Conservation (phyloP, 2,888 invertebrate genomes). For the Tachina grossa region DNA sequence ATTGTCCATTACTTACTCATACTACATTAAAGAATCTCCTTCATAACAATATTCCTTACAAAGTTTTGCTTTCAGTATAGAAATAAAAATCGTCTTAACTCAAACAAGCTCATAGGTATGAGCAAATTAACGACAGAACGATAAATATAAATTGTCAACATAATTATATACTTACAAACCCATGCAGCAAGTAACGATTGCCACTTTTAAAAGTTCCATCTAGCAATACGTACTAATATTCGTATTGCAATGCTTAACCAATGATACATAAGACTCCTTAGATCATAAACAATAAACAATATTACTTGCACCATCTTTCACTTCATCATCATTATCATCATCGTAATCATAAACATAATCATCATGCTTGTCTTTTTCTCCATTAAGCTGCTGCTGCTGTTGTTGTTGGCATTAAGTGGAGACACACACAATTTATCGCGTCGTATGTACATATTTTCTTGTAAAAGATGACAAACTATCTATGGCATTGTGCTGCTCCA, state of each 20-base stretch:
- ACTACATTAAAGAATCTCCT: too few species aligned
- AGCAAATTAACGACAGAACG: background rate
- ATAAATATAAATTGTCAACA: slow-evolving; percentile 47
- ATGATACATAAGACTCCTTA: background rate
- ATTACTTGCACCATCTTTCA: slow-evolving; percentile 36
- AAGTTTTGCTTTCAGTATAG: too few species aligned
- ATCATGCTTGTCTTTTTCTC: slow-evolving; percentile 2
- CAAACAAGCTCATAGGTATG: background rate
- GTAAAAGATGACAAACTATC: slow-evolving; percentile 60
- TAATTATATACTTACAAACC: background rate
- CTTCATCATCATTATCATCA: slow-evolving; percentile 25
- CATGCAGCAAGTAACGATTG: too few species aligned
- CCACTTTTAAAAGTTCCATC: too few species aligned
- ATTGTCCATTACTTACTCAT: too few species aligned
- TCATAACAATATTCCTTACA: too few species aligned
- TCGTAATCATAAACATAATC: background rate
- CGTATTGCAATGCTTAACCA: background rate
- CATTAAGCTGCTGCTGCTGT: background rate
- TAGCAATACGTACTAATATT: background rate
- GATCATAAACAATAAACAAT: slow-evolving; percentile 56
- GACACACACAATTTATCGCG: slow-evolving; percentile 57
- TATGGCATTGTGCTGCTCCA: slow-evolving; percentile 17
- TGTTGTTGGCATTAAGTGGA: slow-evolving; percentile 53
- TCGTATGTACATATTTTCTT: background rate
- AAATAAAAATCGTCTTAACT: too few species aligned